Conservation (phyloP, 2,797 vertebrate species). For the Anniella stebbinsi region DNA sequence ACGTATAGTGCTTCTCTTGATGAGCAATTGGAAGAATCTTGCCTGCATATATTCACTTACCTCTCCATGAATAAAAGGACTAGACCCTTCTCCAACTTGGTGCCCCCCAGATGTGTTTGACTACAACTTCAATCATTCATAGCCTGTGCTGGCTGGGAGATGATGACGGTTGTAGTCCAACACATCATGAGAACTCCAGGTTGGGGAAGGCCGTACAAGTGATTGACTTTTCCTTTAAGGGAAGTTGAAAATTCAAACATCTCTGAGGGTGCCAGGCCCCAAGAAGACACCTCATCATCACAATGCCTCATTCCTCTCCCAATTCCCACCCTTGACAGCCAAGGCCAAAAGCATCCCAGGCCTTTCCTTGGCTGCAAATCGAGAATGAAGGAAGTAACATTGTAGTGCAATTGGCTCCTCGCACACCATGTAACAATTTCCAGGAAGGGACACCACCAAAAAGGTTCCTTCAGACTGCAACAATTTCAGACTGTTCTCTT, state of each 20-base stretch:
- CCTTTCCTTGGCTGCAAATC: not conserved
- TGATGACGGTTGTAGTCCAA: no score
- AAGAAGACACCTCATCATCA: not conserved
- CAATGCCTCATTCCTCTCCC: not conserved
- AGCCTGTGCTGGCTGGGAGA: no score
- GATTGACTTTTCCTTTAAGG: not conserved
- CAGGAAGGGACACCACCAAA: not conserved
- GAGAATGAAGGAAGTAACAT: not conserved
- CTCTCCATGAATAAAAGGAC: not conserved
- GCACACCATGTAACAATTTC: not conserved
- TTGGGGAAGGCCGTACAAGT: no score
- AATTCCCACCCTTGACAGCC: not conserved
- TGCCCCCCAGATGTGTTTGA: no score
- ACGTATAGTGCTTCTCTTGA: not conserved
- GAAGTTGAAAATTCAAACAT: not conserved
- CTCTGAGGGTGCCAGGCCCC: not conserved
- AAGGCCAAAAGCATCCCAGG: not conserved
- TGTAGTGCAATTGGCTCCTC: not conserved
- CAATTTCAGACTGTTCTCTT: not conserved
- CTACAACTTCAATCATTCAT: no score
- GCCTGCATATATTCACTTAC: not conserved
- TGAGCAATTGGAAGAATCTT: not conserved
- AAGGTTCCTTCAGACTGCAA: not conserved
- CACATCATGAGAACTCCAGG: no score
- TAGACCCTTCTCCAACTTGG: no score